Conservation (phyloP, 2,113 vertebrate genomes). For the Trematocara nigrifrons region DNA sequence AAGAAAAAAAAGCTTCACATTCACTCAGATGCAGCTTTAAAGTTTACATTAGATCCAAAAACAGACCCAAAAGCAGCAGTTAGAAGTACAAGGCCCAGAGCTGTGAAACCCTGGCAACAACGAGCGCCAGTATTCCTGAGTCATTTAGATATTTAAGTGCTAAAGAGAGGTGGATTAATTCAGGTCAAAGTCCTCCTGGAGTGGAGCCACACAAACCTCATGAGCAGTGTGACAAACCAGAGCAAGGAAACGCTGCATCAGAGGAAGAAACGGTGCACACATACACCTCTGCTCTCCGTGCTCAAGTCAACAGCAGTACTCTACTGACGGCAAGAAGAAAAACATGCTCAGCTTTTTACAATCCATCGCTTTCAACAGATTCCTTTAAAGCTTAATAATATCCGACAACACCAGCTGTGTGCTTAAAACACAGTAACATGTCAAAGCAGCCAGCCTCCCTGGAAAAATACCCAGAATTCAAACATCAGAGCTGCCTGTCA, state of each 20-base stretch:
- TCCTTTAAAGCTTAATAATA: background rate
- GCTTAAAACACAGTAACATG: background rate
- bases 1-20: background rate
- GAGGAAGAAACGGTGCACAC: background rate
- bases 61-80: background rate
- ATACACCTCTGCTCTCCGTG: background rate
- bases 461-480: background rate
- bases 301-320: background rate
- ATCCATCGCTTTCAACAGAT: background rate
- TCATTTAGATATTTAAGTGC: background rate
- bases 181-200: constrained; percentile 34
- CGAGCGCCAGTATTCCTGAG: background rate
- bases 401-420: background rate
- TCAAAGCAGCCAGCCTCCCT: background rate
- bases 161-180: constrained; percentile 17
- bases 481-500: background rate
- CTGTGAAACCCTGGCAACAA: background rate
- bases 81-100: background rate
- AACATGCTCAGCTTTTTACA: background rate
- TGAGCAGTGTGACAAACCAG: background rate
- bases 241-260: background rate
- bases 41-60: background rate
- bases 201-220: background rate
- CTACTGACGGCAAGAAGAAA: background rate
- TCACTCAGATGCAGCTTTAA: background rate